Evolutionary conservation across 2,113 vertebrate genomes (phyloP).

Genomic region (Macquaria ambigua): DNA sequence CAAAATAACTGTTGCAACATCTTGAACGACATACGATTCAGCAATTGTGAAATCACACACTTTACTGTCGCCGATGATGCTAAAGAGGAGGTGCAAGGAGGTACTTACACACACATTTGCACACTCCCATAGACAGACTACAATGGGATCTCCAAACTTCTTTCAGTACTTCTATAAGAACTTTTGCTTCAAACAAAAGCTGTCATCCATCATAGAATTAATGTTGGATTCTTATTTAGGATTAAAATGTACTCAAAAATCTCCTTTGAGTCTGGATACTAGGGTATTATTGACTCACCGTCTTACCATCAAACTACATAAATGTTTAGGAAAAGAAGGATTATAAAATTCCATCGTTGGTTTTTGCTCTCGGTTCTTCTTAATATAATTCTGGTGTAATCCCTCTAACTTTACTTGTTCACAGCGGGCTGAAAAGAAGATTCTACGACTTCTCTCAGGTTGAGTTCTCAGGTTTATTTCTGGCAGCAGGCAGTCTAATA

Average conservation of each 20-base stretch:
- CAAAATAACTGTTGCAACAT: neutral
- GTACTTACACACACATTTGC: neutral
- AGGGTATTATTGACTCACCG: conserved; percentile 11
- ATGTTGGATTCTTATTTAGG: conserved; percentile 31
- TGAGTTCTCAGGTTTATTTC: conserved; percentile 47
- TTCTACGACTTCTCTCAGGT: conserved; percentile 10
- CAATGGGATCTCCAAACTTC: neutral
- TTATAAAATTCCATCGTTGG: conserved; percentile 30
- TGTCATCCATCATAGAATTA: neutral
- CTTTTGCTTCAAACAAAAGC: conserved; percentile 20
- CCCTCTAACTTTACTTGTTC: conserved; percentile 33
- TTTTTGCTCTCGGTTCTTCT: conserved; percentile 18
- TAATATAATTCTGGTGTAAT: conserved; percentile 30
- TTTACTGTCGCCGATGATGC: neutral
- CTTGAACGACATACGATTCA: neutral
- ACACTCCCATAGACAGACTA: conserved; percentile 5
- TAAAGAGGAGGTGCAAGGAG: conserved; percentile 10
- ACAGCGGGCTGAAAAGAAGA: conserved; percentile 22
- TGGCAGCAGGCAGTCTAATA: conserved; percentile 44
- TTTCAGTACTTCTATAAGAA: conserved; percentile 3
- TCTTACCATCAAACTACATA: conserved; percentile 25
- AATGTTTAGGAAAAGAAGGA: conserved; percentile 2
- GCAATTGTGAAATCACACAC: neutral
- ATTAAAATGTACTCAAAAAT: conserved; percentile 31
- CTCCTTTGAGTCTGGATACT: neutral